These are phyloP conservation scores for Pegoplata infirma DNA, from an alignment of 2,888 invertebrate genomes.

Conservation along the genomic window DNA sequence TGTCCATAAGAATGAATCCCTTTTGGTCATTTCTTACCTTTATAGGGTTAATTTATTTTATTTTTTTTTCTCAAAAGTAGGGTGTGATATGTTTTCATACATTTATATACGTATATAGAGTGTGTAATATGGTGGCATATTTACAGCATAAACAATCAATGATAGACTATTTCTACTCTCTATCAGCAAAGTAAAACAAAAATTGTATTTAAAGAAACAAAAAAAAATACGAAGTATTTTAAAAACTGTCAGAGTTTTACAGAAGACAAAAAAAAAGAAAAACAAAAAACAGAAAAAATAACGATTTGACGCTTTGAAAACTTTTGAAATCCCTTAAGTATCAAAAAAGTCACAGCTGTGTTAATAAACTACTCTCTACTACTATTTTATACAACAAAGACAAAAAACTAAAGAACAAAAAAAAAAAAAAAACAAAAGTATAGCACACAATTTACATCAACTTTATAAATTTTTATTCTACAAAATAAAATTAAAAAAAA, in stretches of 20 bases:
- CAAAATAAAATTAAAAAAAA: background rate
- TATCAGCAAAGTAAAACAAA: slow-evolving; percentile 43
- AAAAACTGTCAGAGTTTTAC: slow-evolving; percentile 38
- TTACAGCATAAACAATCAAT: slow-evolving; percentile 61
- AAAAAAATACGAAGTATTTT: slow-evolving; percentile 12
- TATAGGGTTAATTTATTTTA: background rate
- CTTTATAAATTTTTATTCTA: slow-evolving; percentile 34
- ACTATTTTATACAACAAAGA: slow-evolving; percentile 59
- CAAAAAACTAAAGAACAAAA: slow-evolving; percentile 4
- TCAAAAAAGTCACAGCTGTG: slow-evolving; percentile 65
- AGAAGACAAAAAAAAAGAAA: too few species aligned
- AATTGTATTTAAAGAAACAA: background rate
- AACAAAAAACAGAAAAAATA: slow-evolving; percentile 31
- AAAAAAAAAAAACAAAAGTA: slow-evolving; percentile 2
- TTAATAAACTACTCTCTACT: slow-evolving; percentile 63
- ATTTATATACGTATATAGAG: background rate
- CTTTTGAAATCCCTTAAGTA: slow-evolving; percentile 73
- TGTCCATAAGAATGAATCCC: too few species aligned
- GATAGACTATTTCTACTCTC: slow-evolving; percentile 56
- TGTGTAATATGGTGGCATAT: slow-evolving; percentile 57
- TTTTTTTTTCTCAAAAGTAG: slow-evolving; percentile 48
- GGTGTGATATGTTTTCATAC: slow-evolving; percentile 47
- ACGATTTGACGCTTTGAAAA: slow-evolving; percentile 61
- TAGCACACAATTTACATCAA: slow-evolving; percentile 52
- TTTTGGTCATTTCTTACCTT: too few species aligned